Base-by-base conservation (phyloP, 2,113 vertebrate species). In the Coracopsis vasa region DNA sequence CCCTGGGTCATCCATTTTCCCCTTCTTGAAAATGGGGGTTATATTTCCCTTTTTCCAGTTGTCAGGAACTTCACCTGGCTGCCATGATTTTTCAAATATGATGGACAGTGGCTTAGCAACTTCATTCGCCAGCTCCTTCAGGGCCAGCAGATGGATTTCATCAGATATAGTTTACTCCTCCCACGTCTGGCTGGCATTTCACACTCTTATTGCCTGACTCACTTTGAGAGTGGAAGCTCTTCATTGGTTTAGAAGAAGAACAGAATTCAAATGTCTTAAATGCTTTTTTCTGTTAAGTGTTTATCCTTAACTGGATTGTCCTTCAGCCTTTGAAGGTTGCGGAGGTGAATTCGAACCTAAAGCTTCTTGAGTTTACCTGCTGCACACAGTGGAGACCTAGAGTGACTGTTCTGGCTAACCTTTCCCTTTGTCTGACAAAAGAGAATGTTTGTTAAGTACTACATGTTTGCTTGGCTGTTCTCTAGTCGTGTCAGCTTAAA, bases 351-450 rank as follows among this genome's bases (percentile, higher is more conserved):
- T 83, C 47, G 28, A 37, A 54, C 14, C 23, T 67, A 21, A 67
- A 92, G 65, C 14, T 67, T 28, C 8, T 45, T 60, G 16, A 78
- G 13, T 78, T 86, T 37, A 42, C n/a, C 24, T 15, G 10, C 42
- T 66, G 42, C 1, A 1, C 21, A 18, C 11, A 29, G 28, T 0
- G 0, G 88, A 66, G 53, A 53, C 33, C 12, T 78, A 28, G 37
- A 78, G 12, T 80, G 71, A 24, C 9, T 39, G 15, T 53, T 80
- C 50, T 80, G 28, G 10, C 56, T 79, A 29, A 65, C 8, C 11
- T 78, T 86, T 71, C 27, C 21, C 17, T 47, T 71, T 65, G 58
- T 62, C 12, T 54, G 27, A 61, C 45, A 29, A 33, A 84, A 69
- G 13, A 42, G 74, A 65, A 9, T 19, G 6, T 25, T 86, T 67